Base-by-base conservation (phyloP, 2,888 invertebrate species). In the Rhagium mordax region DNA sequence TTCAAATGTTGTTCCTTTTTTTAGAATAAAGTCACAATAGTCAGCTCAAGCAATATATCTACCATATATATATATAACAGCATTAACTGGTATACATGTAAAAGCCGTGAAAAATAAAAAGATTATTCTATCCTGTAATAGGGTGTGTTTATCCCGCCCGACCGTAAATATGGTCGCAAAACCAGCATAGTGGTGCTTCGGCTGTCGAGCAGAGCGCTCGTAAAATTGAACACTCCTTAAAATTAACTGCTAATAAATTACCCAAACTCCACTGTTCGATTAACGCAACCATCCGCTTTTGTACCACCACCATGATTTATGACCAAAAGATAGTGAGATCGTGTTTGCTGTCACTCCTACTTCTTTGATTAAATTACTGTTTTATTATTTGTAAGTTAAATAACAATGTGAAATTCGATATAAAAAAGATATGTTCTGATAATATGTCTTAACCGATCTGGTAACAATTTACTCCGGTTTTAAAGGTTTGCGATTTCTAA, bases 241-340 rank as follows among this genome's bases (percentile, higher is more conserved):
- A 87, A 87, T 86, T 87, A 87, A 86, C 85, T 83, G 85, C 82
- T 85, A 85, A 87, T 87, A 87, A 87, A 87, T 87, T 86, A 86
- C 84, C 82, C 73, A 80, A 79, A 77, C 79, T 76, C 80, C 81
- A 80, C 74, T 64, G 69, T 74, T 70, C 78, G 84, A 84, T 84
- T 84, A 85, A 82, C 84, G 83, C 82, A 80, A 82, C 83, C 81
- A 80, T 79, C 78, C 73, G 81, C 78, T 80, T 79, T 81, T 78
- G 79, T 81, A 77, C 77, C 77, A 75, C 70, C 64, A 53, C 75
- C 75, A 81, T 82, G 82, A 83, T 83, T 83, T 82, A 83, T 76
- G 68, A 69, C 60, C 65, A 72, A 66, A 69, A 78, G 79, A 81
- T 81, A 76, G 77, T 76, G 70, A 73, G 74, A 79, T 77, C 76